Conservation (phyloP, 2,797 vertebrate genomes). For the Cheirogaleus major region DNA sequence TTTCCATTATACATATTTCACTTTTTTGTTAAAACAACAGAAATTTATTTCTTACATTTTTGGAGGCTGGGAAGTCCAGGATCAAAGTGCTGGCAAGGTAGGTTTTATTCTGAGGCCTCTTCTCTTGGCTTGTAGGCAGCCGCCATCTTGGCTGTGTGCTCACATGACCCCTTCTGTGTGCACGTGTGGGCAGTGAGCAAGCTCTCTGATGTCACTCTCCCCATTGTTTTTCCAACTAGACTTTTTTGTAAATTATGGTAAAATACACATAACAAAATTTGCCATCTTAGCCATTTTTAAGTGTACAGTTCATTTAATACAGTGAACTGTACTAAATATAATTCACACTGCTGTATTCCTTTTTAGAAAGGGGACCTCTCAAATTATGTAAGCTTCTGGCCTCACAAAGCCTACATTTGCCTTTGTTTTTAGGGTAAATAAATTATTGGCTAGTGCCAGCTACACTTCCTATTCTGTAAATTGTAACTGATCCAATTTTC, state of each 20-base stretch:
- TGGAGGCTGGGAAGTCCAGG: background rate
- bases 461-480: background rate
- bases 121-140: background rate
- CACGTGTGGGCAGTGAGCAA: background rate
- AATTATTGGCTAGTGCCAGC: background rate
- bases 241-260: background rate
- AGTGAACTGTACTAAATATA: background rate
- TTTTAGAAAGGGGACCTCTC: background rate
- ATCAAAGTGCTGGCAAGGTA: background rate
- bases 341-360: background rate
- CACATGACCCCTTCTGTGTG: rapidly evolving
- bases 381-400: background rate
- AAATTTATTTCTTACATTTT: background rate
- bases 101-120: background rate
- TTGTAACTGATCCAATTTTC: background rate
- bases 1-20: background rate
- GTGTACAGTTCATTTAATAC: background rate
- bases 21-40: background rate
- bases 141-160: background rate
- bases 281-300: background rate
- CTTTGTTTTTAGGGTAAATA: background rate
- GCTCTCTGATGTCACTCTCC: background rate
- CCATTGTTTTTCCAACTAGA: background rate
- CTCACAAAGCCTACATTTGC: background rate
- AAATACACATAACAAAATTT: background rate